Evolutionary conservation across 2,888 invertebrate genomes (phyloP).

Genomic region (Phasia obesa): DNA sequence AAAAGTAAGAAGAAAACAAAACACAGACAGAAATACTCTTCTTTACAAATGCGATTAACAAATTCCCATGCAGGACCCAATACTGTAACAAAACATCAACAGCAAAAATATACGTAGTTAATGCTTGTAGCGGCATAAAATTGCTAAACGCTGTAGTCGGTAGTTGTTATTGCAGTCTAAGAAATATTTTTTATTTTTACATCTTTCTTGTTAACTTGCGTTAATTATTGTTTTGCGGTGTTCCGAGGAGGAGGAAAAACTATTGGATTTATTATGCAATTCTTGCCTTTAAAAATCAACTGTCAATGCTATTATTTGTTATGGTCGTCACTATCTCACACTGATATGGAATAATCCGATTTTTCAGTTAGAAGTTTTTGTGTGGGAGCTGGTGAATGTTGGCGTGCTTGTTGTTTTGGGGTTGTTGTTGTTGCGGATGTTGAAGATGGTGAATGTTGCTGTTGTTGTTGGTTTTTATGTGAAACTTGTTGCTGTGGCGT

Average conservation of each 20-base stretch:
- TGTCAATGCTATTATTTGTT: not conserved
- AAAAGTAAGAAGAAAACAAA: not conserved
- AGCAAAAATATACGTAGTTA: not conserved
- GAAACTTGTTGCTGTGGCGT: constrained; percentile 73
- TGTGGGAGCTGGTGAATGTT: constrained; percentile 81
- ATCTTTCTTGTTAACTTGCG: constrained; percentile 9
- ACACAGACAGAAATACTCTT: constrained; percentile 46
- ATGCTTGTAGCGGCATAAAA: not conserved
- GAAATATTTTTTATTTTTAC: constrained; percentile 3
- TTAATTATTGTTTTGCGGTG: constrained; percentile 50
- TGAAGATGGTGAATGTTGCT: constrained; percentile 75
- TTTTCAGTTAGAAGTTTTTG: constrained; percentile 85
- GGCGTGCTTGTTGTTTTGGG: constrained; percentile 78
- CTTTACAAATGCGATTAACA: not conserved
- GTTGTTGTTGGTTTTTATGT: constrained; percentile 74
- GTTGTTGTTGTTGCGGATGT: constrained; percentile 77
- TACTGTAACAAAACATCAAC: not conserved
- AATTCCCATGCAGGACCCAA: not conserved
- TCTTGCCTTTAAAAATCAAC: not conserved
- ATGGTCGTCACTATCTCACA: constrained; percentile 82
- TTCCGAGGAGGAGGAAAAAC: constrained; percentile 20
- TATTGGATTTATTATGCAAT: not conserved
- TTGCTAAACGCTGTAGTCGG: not conserved
- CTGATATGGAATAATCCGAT: constrained; percentile 89
- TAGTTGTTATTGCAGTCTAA: constrained; percentile 29